These are phyloP conservation scores for Copidosoma aretas DNA, from an alignment of 2,888 invertebrate genomes.

Conservation along the genomic window DNA sequence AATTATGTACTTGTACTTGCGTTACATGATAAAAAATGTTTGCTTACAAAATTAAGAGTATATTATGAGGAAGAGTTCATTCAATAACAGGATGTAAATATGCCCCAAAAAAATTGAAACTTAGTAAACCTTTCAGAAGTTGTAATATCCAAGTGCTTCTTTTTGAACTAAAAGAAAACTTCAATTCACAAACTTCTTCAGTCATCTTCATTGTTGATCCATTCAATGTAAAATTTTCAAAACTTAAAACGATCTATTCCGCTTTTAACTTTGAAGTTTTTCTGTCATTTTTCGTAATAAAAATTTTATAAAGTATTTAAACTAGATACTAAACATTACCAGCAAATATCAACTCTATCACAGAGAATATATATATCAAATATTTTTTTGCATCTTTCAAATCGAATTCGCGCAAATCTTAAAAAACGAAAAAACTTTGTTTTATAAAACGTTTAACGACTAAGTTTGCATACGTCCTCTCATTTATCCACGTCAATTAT, in stretches of 20 bases:
- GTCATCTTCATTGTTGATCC: constrained; percentile 38
- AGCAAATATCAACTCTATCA: constrained; percentile 36
- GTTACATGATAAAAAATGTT: too few species aligned
- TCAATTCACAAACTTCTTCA: not conserved
- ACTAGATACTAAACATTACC: constrained; percentile 29
- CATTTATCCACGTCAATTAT: constrained; percentile 15
- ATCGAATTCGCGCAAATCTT: constrained; percentile 22
- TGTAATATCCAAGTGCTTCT: not conserved
- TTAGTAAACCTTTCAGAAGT: not conserved
- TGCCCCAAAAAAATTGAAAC: not conserved
- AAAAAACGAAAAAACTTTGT: constrained; percentile 20
- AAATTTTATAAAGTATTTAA: constrained; percentile 19
- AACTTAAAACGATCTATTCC: constrained; percentile 29
- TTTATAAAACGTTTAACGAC: constrained; percentile 24
- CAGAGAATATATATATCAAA: constrained; percentile 34
- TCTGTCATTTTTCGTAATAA: constrained; percentile 22
- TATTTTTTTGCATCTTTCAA: constrained; percentile 23
- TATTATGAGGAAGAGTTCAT: too few species aligned
- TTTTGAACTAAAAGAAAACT: not conserved
- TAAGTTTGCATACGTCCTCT: constrained; percentile 30
- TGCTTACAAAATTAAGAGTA: too few species aligned
- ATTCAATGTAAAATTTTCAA: constrained; percentile 1
- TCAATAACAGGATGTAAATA: not conserved
- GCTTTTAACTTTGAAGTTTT: constrained; percentile 41
- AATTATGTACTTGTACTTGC: too few species aligned